phyloP scores from a whole-genome alignment of 2,113 vertebrate genomes.

The Nestor notabilis region DNA sequence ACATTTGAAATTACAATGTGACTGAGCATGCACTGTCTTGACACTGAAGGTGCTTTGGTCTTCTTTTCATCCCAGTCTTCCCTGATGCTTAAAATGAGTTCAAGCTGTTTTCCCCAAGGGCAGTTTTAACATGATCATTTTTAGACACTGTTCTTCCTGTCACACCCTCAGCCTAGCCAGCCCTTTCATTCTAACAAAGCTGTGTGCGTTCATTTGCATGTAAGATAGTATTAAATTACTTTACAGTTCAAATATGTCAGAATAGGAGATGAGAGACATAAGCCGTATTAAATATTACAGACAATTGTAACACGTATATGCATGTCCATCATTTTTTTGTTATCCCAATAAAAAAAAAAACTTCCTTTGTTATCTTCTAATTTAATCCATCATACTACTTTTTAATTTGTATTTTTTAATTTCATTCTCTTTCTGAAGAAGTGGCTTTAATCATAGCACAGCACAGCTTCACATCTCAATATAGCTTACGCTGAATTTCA shows the following conservation, averaged over 20 bases:
- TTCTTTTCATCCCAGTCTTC: not conserved
- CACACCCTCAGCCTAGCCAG: not conserved
- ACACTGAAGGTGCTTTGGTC: not conserved
- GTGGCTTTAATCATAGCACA: not conserved
- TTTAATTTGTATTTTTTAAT: not conserved
- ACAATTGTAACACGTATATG: not conserved
- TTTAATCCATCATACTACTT: not conserved
- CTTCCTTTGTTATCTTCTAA: not conserved
- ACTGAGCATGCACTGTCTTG: not conserved
- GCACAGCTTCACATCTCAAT: not conserved
- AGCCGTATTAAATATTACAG: not conserved
- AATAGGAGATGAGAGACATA: not conserved
- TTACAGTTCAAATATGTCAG: not conserved
- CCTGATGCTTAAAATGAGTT: not conserved
- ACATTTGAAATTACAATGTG: not conserved
- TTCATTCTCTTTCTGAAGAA: not conserved
- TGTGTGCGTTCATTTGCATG: not conserved
- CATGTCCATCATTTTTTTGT: not conserved
- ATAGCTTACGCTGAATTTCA: not conserved
- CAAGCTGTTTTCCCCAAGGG: not conserved
- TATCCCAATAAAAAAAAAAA: not conserved
- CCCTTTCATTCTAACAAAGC: not conserved
- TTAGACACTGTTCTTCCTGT: not conserved
- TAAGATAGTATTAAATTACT: not conserved
- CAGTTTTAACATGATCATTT: constrained; percentile 4